Evolutionary conservation across 2,113 vertebrate species (phyloP), one percentile per base, ranked within the genome.

Genomic region (Elachura formosa): DNA sequence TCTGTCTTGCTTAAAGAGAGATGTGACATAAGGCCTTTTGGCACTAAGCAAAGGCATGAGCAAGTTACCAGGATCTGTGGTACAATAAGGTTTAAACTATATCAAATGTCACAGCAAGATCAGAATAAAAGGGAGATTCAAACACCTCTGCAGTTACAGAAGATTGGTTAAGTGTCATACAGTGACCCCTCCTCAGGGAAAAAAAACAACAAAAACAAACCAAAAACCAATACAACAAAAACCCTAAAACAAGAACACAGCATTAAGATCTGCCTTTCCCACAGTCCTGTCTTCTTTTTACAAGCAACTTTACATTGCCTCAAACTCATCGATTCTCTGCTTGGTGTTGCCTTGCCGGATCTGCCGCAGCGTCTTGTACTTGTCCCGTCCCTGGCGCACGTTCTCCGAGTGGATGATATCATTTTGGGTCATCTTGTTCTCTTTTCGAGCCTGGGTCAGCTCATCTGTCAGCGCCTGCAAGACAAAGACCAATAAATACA

Each of bases 321-420:
- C 99, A 41, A 99, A 99, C 97, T 99, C 99, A 15, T 99, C 99
- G 13, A 99, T 99, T 89, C 99, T 98, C 98, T 99, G 99, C 98
- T 99, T 99, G 93, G 99, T 99, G 98, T 99, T 99, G 95, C 99
- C 99, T 97, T 98, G 98, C 13, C 99, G 97, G 96, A 99, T 99
- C 98, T 99, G 99, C 92, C 98, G 97, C 97, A 99, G 98, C 0
- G 99, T 99, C 97, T 99, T 99, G 98, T 99, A 99, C 97, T 99
- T 99, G 98, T 99, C 99, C 36, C 99, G 99, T 54, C 99, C 99
- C 52, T 97, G 98, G 43, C 98, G 95, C 93, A 99, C 97, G 48
- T 99, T 99, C 97, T 99, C 98, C 0, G 98, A 98, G 97, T 99
- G 99, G 72, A 99, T 98, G 41, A 99, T 86, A 52, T 99, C 99